phyloP scores from a whole-genome alignment of 1,140 invertebrate genomes.

The Paralvinella palmiformis region DNA sequence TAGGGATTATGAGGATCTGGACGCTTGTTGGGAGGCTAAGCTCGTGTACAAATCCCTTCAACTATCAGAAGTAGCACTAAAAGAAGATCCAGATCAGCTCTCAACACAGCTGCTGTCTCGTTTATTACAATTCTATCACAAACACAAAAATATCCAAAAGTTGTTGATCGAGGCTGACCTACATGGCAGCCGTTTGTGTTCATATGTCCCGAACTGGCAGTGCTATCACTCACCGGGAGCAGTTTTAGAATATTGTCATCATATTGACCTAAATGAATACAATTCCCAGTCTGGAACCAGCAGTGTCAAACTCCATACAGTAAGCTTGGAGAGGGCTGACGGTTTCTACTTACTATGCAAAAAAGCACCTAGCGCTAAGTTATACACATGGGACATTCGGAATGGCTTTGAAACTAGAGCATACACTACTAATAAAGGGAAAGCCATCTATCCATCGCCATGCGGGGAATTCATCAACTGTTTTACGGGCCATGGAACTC shows the following conservation, averaged over 20 bases:
- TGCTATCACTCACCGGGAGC: conserved; percentile 38
- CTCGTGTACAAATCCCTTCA: conserved; percentile 37
- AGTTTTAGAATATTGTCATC: conserved; percentile 54
- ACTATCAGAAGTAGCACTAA: conserved; percentile 33
- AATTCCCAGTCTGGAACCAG: neutral
- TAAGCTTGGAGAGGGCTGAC: conserved; percentile 30
- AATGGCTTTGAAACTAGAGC: too few relatives aligned
- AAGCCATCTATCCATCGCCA: too few relatives aligned
- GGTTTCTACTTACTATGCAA: conserved; percentile 34
- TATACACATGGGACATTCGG: conserved; percentile 33
- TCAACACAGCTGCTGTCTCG: conserved; percentile 37
- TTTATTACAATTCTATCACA: conserved; percentile 34
- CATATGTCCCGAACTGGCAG: conserved; percentile 66
- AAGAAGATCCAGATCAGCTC: conserved; percentile 30
- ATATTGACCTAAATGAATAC: neutral
- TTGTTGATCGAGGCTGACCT: conserved; percentile 55
- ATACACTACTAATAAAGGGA: neutral
- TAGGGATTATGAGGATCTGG: conserved; percentile 88
- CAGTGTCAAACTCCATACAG: conserved; percentile 27
- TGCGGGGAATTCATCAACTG: too few relatives aligned
- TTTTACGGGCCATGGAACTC: too few relatives aligned
- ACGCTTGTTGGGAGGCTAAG: conserved; percentile 55
- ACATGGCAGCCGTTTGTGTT: conserved; percentile 53
- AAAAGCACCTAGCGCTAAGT: conserved; percentile 24
- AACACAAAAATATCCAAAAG: conserved; percentile 28